These are phyloP conservation scores for Periophthalmus magnuspinnatus DNA, from an alignment of 2,797 vertebrate species.

Conservation along the genomic window DNA sequence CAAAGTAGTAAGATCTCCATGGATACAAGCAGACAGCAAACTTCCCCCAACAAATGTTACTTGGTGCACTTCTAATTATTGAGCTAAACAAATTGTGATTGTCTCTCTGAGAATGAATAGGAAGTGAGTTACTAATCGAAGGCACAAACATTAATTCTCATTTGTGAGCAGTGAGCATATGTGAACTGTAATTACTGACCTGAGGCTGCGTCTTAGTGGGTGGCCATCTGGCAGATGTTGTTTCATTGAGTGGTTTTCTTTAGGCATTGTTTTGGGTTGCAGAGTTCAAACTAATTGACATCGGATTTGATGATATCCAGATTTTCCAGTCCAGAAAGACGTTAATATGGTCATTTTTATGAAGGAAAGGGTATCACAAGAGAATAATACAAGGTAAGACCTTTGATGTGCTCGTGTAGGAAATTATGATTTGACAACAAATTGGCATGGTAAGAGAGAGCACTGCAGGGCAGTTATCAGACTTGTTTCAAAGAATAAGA, in stretches of 20 bases:
- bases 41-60: too few species aligned
- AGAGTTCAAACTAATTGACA: slow-evolving; percentile 36
- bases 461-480: neutral
- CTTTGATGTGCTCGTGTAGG: too few species aligned
- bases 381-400: neutral
- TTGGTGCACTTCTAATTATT: neutral
- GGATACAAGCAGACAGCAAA: too few species aligned
- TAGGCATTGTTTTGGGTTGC: slow-evolving; percentile 3
- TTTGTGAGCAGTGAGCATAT: neutral
- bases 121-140: neutral
- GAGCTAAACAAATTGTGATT: neutral
- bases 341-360: slow-evolving; percentile 17
- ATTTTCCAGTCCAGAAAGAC: neutral
- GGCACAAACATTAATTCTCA: neutral
- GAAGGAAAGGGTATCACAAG: slow-evolving; percentile 16
- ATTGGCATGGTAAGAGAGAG: neutral
- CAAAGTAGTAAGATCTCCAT: too few species aligned
- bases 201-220: slow-evolving; percentile 8
- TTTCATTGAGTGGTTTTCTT: neutral
- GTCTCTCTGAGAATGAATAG: neutral
- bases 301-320: slow-evolving; percentile 17
- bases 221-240: slow-evolving; percentile 30
- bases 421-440: too few species aligned
- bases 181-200: too few species aligned
- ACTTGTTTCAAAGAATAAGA: neutral